phyloP scores from a whole-genome alignment of 1,140 invertebrate genomes.

The Megathymus violae region DNA sequence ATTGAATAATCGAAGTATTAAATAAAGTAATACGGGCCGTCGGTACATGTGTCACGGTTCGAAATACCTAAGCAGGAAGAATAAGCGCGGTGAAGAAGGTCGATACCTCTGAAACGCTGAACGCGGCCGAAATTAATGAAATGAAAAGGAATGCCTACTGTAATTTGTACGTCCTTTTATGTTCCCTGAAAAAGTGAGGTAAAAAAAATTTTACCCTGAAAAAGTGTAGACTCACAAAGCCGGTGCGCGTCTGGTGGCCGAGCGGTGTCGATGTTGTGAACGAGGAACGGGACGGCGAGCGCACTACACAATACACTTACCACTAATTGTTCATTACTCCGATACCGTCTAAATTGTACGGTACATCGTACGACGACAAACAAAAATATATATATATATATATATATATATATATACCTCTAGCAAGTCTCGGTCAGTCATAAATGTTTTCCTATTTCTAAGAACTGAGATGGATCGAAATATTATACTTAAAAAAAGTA shows the following conservation, averaged over 20 bases:
- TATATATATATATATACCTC: too few species aligned
- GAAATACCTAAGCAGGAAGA: slow-evolving; percentile 21
- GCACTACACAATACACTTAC: too few species aligned
- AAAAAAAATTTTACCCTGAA: too few species aligned
- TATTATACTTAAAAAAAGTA: too few species aligned
- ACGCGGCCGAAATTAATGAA: slow-evolving; percentile 30
- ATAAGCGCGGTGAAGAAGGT: slow-evolving; percentile 17
- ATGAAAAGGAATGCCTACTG: slow-evolving; percentile 33
- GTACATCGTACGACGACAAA: too few species aligned
- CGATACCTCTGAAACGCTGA: slow-evolving; percentile 24
- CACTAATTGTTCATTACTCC: neutral
- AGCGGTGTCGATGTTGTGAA: neutral
- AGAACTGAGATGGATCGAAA: too few species aligned
- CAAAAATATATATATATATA: too few species aligned
- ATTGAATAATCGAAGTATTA: slow-evolving; percentile 5
- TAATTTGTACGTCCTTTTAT: slow-evolving; percentile 33
- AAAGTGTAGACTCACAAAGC: slow-evolving; percentile 25
- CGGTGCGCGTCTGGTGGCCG: slow-evolving; percentile 9
- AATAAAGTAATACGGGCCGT: slow-evolving; percentile 2
- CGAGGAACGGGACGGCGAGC: neutral
- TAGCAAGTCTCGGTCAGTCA: too few species aligned
- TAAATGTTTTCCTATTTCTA: too few species aligned
- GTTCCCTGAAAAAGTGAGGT: slow-evolving; percentile 26
- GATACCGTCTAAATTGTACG: neutral
- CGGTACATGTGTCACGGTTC: slow-evolving; percentile 16